Conservation (phyloP, 2,888 invertebrate species). For the Anarsia innoxiella region DNA sequence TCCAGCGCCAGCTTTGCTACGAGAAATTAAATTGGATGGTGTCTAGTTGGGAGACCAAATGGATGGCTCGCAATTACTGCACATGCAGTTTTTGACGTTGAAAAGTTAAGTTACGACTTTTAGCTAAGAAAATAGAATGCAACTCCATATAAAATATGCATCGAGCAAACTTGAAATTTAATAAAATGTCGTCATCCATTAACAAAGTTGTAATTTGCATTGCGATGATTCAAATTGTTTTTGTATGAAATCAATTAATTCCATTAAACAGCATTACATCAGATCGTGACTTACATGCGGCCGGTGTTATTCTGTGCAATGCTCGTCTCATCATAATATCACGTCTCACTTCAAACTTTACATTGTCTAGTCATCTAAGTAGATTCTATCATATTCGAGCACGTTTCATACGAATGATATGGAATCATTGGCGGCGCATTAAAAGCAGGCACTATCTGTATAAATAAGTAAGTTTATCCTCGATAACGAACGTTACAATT, state of each 20-base stretch:
- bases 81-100: slow-evolving; percentile 28
- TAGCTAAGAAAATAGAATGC: slow-evolving; percentile 10
- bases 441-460: neutral
- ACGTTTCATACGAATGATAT: too few relatives aligned
- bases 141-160: slow-evolving; percentile 6
- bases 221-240: slow-evolving; percentile 19
- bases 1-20: slow-evolving; percentile 21
- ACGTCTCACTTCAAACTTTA: slow-evolving; percentile 1
- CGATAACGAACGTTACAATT: slow-evolving; percentile 41
- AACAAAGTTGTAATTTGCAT: slow-evolving; percentile 1
- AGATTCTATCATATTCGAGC: too few relatives aligned
- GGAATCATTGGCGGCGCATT: too few relatives aligned
- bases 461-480: slow-evolving; percentile 1
- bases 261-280: slow-evolving; percentile 18
- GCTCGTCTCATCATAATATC: slow-evolving; percentile 7
- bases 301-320: slow-evolving; percentile 3
- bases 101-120: slow-evolving; percentile 22
- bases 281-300: slow-evolving; percentile 20
- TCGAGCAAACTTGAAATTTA: slow-evolving; percentile 5
- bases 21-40: slow-evolving; percentile 33
- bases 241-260: slow-evolving; percentile 10
- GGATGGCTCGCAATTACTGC: slow-evolving; percentile 32
- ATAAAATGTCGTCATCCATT: neutral
- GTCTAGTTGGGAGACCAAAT: slow-evolving; percentile 29
- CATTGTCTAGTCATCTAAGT: neutral